Evolutionary conservation across 2,797 vertebrate species (phyloP), one percentile per base, ranked within the genome.

Genomic region (Trematomus bernacchii): DNA sequence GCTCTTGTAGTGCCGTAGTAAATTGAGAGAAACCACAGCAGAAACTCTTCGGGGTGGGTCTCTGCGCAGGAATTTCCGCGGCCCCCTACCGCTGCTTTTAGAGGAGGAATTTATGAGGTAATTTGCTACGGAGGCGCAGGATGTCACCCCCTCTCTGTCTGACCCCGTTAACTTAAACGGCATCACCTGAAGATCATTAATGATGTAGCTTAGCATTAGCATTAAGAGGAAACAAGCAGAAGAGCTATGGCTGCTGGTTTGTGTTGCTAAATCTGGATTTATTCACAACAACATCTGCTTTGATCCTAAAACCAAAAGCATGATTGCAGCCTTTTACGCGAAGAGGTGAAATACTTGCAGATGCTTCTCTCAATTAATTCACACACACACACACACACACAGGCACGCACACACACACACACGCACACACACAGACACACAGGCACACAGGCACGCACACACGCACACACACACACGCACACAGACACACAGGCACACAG

Each of bases 91-190:
- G 21, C 6, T 13, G 21, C 21, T 23, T 52, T 37, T 14, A 6
- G 21, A 52, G 51, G 12, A 52, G 51, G 51, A 52, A 52, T 75
- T 53, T 66, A 75, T 42, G 57, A 61, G 42, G 27, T 27, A 1
- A 15, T 62, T n/a, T 62, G 42, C 54, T 11, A 37, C 13, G 18
- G 16, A 33, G 21, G 44, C 11, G 27, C 27, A n/a, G 44, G 43
- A n/a, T 40, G 44, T 55, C 53, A n/a, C 9, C 67, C 44, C 16
- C 12, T 10, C 13, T 10, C 19, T 42, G 15, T 18, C 27, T 27
- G 27, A 15, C 8, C n/a, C 27, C 10, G 2, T 27, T 23, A 3
- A 6, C 7, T 10, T 2, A 23, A 60, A 43, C 40, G 11, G 15
- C 30, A 15, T 48, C 51, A 57, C 15, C 58, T 55, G 50, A 18